Conservation (phyloP, 2,888 invertebrate genomes). For the Agonum fuliginosum region DNA sequence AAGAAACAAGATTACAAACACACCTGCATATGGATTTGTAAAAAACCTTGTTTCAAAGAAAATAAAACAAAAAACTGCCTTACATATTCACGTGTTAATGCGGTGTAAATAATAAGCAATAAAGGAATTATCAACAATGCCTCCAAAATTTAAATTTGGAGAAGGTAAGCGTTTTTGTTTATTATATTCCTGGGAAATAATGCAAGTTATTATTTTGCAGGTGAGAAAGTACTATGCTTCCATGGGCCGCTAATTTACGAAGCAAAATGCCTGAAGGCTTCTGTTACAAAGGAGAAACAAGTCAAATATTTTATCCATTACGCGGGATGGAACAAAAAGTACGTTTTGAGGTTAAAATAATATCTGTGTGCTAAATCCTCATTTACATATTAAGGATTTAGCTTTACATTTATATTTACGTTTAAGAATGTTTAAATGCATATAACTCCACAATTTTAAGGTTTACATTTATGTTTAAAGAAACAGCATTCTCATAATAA, state of each 20-base stretch:
- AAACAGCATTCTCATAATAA: no score
- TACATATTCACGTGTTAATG: background rate
- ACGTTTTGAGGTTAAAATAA: slow-evolving; percentile 65
- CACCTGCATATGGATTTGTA: background rate
- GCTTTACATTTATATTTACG: no score
- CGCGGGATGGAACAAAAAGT: slow-evolving; percentile 99
- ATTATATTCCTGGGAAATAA: background rate
- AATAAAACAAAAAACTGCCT: background rate
- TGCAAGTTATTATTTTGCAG: slow-evolving; percentile 71
- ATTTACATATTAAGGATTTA: no score
- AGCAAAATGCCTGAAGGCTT: slow-evolving; percentile 93
- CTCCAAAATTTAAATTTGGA: slow-evolving; percentile 83
- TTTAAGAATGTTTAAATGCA: no score
- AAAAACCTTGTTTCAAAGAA: background rate
- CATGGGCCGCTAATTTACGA: slow-evolving; percentile 97
- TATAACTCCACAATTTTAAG: no score
- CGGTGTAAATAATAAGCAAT: background rate
- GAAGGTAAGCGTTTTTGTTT: slow-evolving; percentile 76
- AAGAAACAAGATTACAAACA: background rate
- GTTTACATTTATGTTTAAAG: no score
- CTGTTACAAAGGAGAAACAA: slow-evolving; percentile 89
- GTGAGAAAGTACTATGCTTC: slow-evolving; percentile 94
- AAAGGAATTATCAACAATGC: slow-evolving; percentile 71
- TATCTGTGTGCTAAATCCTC: slow-evolving; percentile 64
- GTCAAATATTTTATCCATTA: slow-evolving; percentile 96